Evolutionary conservation across 2,888 invertebrate genomes (phyloP).

Genomic region (Eilema sororculum): DNA sequence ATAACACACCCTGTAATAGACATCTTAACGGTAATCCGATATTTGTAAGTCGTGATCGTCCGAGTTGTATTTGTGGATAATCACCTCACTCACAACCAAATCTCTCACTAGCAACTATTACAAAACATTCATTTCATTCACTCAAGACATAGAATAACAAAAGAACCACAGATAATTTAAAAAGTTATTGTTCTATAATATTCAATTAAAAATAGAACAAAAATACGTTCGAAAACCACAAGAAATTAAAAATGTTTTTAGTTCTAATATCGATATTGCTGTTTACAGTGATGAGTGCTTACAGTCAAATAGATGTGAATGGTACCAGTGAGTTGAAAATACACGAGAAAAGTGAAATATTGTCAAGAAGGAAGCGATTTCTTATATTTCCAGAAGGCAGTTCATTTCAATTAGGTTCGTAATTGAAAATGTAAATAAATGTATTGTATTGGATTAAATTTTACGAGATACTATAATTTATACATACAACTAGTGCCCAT

Average conservation of each 20-base stretch:
- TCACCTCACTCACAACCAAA: conserved; percentile 43
- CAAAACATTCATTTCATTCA: not conserved
- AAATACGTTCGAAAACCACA: not conserved
- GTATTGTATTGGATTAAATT: too few relatives aligned
- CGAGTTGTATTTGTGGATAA: conserved; percentile 46
- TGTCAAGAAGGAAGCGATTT: conserved; percentile 86
- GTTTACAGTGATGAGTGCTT: conserved; percentile 23
- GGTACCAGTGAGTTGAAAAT: conserved; percentile 34
- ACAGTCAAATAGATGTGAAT: conserved; percentile 37
- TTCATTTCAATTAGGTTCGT: conserved; percentile 87
- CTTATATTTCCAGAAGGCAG: conserved; percentile 88
- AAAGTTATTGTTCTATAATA: not conserved
- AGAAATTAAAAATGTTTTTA: conserved; percentile 29
- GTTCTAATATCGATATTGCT: conserved; percentile 22
- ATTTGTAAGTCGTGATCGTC: conserved; percentile 75
- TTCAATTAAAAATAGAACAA: not conserved
- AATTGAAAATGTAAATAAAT: not conserved
- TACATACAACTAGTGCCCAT: too few relatives aligned
- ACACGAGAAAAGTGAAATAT: conserved; percentile 57
- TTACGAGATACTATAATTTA: too few relatives aligned
- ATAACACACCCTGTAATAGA: conserved; percentile 57
- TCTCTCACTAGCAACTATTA: conserved; percentile 26
- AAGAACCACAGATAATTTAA: conserved; percentile 1
- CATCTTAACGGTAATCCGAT: conserved; percentile 54
- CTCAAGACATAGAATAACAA: not conserved